Evolutionary conservation across 2,797 vertebrate species (phyloP), one percentile per base, ranked within the genome.

Genomic region (Mareca strepera): DNA sequence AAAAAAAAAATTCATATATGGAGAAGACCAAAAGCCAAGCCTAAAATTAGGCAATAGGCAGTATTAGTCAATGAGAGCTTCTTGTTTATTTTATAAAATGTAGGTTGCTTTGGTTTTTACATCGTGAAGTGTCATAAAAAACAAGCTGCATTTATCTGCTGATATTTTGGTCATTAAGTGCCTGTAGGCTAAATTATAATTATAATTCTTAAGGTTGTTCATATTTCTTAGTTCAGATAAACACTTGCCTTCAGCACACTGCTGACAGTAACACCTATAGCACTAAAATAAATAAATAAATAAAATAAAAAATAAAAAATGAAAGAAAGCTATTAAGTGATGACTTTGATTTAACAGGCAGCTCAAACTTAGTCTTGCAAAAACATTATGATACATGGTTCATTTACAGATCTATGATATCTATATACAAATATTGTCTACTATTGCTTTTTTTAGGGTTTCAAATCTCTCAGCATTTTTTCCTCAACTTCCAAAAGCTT

Each of bases 211-310:
- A 62, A 78, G 33, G 26, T 37, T 82, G 39, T 69, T 92, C 35
- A 55, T 66, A 80, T 81, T 74, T 63, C 83, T 93, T 95, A 93
- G 66, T 85, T 93, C 79, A 83, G 92, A 95, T 73, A 82, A 89
- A 67, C 41, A 68, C 37, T 78, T 89, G 33, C 73, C 69, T 86
- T 50, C 31, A 17, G 44, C 91, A 89, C 39, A 74, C 7, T 69
- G 64, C 79, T 94, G 79, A 73, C 69, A 88, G 86, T 83, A 95
- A 90, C 92, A 95, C 72, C 75, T 92, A 82, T 43, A 26, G 28
- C 6, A 4, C 35, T 56, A 82, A 80, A 77, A 43, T 48, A 79
- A 21, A 2, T 39, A 39, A 41, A 41, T 41, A 41, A 41, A 41
- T 41, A 41, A 41, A 41, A 41, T 41, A 41, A 14, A 41, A 41